Base-by-base conservation (phyloP, 2,888 invertebrate genomes). In the Apodemia duryi region DNA sequence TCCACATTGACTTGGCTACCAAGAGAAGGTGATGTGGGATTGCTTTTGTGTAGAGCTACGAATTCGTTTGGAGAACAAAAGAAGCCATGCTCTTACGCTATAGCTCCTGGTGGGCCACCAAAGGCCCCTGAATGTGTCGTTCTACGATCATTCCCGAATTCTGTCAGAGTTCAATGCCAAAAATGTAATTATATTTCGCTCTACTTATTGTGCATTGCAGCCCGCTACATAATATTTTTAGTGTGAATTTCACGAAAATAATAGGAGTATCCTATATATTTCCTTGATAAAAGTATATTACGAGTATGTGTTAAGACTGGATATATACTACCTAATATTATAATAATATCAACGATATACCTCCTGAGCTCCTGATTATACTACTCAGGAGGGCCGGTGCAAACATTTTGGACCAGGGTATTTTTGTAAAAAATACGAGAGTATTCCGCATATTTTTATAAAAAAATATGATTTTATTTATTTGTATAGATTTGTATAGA, bases 41-140 rank as follows among this genome's bases (percentile, higher is more conserved):
- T 74, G 1, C 77, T 90, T 0, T 73, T 76, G 10, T 90, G 89
- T 67, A 75, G 84, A 0, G 88, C 88, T 0, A 80, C 80, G 0
- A 90, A 88, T 70, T 43, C 76, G 0, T 84, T 83, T 60, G 90
- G 90, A 0, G 85, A 86, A 41, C 88, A 88, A 70, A 83, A 82
- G 66, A 72, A 72, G 0, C 81, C 88, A 0, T 90, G 90, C 69
- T 68, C 71, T 0, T 86, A 74, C 70, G 75, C 76, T 0, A 73
- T 90, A 0, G 71, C 77, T 0, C 67, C 70, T 0, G 86, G 87
- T 0, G 84, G 88, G 0, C 75, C 83, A 0, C 88, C 88, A 0
- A 71, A 71, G 0, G 46, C 78, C 0, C 90, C 90, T 0, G 72
- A 78, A 1, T 88, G 89, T 62, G 72, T 74, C 0, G 72, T 83